Evolutionary conservation across 1,140 invertebrate species (phyloP), one percentile per base, ranked within the genome.

Genomic region (Hylyphantes graminicola): DNA sequence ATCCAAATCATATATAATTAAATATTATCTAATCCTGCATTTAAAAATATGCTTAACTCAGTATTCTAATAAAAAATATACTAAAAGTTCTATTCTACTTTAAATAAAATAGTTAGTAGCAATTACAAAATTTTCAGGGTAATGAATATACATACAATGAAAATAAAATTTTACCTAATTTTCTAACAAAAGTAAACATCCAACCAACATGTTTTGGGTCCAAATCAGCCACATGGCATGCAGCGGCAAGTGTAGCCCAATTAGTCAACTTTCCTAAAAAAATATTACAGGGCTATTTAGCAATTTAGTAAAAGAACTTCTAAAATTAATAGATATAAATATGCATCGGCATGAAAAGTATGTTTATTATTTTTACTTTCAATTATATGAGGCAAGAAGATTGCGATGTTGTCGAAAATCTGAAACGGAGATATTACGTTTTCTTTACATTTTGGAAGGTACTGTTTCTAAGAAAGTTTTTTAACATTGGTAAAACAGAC

Each of bases 131-230:
- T 35, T 35, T 35, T 35, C 35, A 35, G 35, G 35, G 35, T 35
- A 35, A 35, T 35, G n/a, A n/a, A n/a, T n/a, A n/a, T 2, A 35
- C 12, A 63, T n/a, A 63, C 15, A 63, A 21, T 15, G 13, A 73
- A 59, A 57, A 48, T 9, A 61, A 11, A 15, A 78, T 10, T n/a
- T 13, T 83, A 83, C 80, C 80, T 83, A 83, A 59, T 67, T 83
- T 83, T 74, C 57, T 65, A 9, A 83, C 80, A 83, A 83, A 83
- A 67, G 59, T 57, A 57, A 83, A 83, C 72, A 83, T 83, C 80
- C 80, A 83, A 12, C 80, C 80, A n/a, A 67, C 53, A 67, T 83
- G 50, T 59, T 83, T 74, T 75, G 59, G 55, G n/a, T 83, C 80
- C 50, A 73, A 51, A 19, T 83, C 70, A 35, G 80, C 80, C 57